phyloP scores from a whole-genome alignment of 2,888 invertebrate species.

The Hydroisotoma schaefferi region DNA sequence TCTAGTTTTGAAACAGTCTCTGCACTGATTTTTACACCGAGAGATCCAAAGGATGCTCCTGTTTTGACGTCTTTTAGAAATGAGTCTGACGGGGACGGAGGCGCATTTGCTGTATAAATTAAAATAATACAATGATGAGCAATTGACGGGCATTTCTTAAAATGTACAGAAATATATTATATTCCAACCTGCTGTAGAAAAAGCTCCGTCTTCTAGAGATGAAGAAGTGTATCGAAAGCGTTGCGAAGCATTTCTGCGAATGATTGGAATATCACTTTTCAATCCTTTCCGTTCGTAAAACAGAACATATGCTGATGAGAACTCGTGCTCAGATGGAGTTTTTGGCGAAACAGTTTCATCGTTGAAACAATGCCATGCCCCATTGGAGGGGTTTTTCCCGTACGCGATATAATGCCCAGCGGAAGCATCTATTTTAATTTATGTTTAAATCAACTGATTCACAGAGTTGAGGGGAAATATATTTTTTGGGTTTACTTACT shows the following conservation, averaged over 20 bases:
- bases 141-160: no score
- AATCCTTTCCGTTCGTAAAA: constrained; percentile 61
- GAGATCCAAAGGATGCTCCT: no score
- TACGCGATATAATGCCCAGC: constrained; percentile 64
- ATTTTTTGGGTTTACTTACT: constrained; percentile 52
- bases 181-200: no score
- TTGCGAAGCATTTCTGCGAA: not conserved
- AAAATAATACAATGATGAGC: no score
- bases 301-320: constrained; percentile 61
- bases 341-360: constrained; percentile 59
- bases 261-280: constrained; percentile 13
- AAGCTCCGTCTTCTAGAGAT: not conserved
- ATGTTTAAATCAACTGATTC: not conserved
- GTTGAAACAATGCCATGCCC: constrained; percentile 62
- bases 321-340: constrained; percentile 60
- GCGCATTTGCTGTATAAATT: no score
- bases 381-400: constrained; percentile 58
- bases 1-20: no score
- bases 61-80: no score
- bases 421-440: constrained; percentile 60
- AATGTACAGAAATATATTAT: no score
- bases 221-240: not conserved
- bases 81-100: no score
- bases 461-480: not conserved
- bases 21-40: no score